A percentile compares a stretch with the other conserved stretches of the same genome.
phyloP scores from a whole-genome alignment of 2,888 invertebrate species.

The Gisinianus flammeolus region DNA sequence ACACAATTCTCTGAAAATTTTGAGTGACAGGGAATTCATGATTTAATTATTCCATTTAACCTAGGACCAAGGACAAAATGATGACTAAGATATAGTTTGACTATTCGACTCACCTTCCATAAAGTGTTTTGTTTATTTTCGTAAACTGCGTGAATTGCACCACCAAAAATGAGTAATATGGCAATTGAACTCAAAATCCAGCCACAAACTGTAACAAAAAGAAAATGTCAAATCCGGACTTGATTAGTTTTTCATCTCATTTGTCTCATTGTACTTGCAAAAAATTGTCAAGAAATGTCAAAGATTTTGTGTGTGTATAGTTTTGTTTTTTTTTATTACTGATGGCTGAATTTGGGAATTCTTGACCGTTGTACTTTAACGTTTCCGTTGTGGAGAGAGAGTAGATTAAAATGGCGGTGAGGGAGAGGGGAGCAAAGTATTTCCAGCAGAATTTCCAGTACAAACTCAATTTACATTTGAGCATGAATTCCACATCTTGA shows the following conservation, averaged over 20 bases:
- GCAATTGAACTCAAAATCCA: constrained; percentile 61
- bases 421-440: constrained; percentile 73
- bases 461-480: constrained; percentile 70
- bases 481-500: constrained; percentile 80
- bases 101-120: constrained; percentile 46
- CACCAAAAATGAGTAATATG: constrained; percentile 63
- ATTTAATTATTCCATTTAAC: no score
- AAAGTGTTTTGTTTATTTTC: constrained; percentile 56
- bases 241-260: no score
- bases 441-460: constrained; percentile 86
- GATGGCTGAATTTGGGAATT: constrained; percentile 67
- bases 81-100: background rate
- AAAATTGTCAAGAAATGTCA: no score
- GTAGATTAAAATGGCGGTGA: constrained; percentile 62
- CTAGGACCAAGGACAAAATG: background rate
- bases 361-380: constrained; percentile 62
- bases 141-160: constrained; percentile 62
- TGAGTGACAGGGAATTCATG: constrained; percentile 8
- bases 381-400: constrained; percentile 68
- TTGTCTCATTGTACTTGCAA: no score
- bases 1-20: constrained; percentile 3
- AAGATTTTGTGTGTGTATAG: background rate
- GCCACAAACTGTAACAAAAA: constrained; percentile 44
- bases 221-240: background rate
- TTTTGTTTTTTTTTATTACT: constrained; percentile 47